Evolutionary conservation across 2,797 vertebrate species (phyloP), one percentile per base, ranked within the genome.

Genomic region (Amblyraja radiata): DNA sequence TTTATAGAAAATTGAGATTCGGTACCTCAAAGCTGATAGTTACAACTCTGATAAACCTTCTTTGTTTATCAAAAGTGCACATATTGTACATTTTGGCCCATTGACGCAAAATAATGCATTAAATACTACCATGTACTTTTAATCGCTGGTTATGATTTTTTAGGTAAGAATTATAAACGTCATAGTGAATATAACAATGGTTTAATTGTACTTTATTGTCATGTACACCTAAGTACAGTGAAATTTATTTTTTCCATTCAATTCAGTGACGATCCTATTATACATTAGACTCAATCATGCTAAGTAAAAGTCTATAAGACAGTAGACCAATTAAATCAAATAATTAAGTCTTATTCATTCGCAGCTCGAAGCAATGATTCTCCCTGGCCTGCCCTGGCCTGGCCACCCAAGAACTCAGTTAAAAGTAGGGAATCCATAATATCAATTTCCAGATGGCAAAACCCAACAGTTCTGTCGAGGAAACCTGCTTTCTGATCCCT

Each of bases 341-440:
- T 92, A 28, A 46, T 46, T 39, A 4, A 4, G 39, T 54, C 23
- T 92, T 93, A 95, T 94, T 94, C 93, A 94, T 94, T 93, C 81
- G 93, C 94, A 91, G 74, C 13, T 58, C 93, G 93, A 93, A 93
- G 65, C 93, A 94, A 93, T 91, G 93, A 74, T 25, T 92, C 90
- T 25, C 32, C 32, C 32, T 32, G 32, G 32, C 32, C 32, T 32
- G 32, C 32, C 32, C 32, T 68, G 83, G 93, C 78, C 5, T 81
- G 54, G 76, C 90, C 90, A 92, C 90, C 90, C 90, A 92, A 14
- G 46, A 73, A 36, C 71, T 25, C 71, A 63, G 54, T 88, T 93
- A 93, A 39, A n/a, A 25, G 79, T 78, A 90, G 86, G 65, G 73
- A 77, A 79, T 90, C 58, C 68, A 77, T 86, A 36, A 93, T 63